Evolutionary conservation across 92 coral and sea anemone species (phyloP).

Genomic region (Porites divaricata): DNA sequence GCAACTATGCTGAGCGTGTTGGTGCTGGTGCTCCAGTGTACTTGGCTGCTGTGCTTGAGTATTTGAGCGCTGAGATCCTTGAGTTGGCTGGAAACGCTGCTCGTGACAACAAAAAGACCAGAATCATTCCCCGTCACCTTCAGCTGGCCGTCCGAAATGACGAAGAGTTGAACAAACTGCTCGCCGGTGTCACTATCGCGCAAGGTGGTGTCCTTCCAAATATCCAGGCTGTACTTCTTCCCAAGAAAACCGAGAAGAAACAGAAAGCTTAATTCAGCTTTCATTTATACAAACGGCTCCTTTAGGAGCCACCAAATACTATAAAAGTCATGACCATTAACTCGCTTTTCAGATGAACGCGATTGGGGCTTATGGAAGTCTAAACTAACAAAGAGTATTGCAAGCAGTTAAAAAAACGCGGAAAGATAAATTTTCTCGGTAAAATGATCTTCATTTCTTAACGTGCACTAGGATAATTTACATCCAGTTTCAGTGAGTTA

Average conservation of each 20-base stretch:
- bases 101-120: constrained; percentile 65
- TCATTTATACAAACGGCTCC: constrained; percentile 27
- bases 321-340: background rate
- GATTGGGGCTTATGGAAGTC: too few relatives aligned
- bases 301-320: constrained; percentile 41
- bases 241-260: constrained; percentile 69
- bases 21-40: constrained; percentile 74
- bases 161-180: constrained; percentile 64
- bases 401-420: too few relatives aligned
- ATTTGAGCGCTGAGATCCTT: constrained; percentile 61
- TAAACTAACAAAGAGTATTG: too few relatives aligned
- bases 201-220: constrained; percentile 62
- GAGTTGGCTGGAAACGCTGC: constrained; percentile 77
- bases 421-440: too few relatives aligned
- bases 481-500: too few relatives aligned
- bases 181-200: constrained; percentile 61
- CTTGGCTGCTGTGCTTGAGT: constrained; percentile 60
- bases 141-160: constrained; percentile 67
- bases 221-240: constrained; percentile 68
- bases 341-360: too few relatives aligned
- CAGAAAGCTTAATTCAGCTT: constrained; percentile 17
- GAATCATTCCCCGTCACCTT: constrained; percentile 62
- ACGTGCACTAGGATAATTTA: too few relatives aligned
- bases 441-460: too few relatives aligned
- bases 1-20: constrained; percentile 61